Conservation (phyloP, 37 sponge, comb jelly and placozoan species). For the Tethya wilhelma region DNA sequence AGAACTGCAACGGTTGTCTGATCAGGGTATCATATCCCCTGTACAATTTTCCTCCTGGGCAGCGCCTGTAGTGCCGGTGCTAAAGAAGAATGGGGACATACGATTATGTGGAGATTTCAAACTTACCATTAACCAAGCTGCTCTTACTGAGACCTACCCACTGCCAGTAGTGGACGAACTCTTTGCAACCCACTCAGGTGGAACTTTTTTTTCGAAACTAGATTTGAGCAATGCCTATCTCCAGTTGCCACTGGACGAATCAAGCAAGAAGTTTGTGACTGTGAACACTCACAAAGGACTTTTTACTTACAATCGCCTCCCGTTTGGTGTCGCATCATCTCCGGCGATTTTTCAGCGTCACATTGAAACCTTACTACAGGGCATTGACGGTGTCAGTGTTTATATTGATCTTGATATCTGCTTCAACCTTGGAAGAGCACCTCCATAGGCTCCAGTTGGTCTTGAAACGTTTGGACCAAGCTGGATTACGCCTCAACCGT, state of each 20-base stretch:
- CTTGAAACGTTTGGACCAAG: not conserved
- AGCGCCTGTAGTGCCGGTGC: slow-evolving; percentile 60
- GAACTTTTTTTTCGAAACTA: slow-evolving; percentile 47
- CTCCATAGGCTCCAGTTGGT: slow-evolving; percentile 32
- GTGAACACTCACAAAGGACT: slow-evolving; percentile 56
- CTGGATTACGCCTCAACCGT: too few relatives aligned
- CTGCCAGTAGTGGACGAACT: slow-evolving; percentile 56
- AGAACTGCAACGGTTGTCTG: not conserved
- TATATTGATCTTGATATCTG: slow-evolving; percentile 51
- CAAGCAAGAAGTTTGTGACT: slow-evolving; percentile 22
- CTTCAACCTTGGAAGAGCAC: slow-evolving; percentile 12
- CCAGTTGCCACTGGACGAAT: slow-evolving; percentile 28
- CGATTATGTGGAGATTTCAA: slow-evolving; percentile 72
- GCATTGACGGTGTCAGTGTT: slow-evolving; percentile 15
- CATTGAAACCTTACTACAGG: slow-evolving; percentile 45
- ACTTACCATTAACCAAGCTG: slow-evolving; percentile 42
- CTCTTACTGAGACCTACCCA: slow-evolving; percentile 37
- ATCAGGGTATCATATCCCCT: slow-evolving; percentile 38
- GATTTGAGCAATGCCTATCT: slow-evolving; percentile 32
- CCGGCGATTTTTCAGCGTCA: slow-evolving; percentile 45
- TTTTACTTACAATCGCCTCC: slow-evolving; percentile 47
- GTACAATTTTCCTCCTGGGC: slow-evolving; percentile 52
- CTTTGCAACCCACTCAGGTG: slow-evolving; percentile 29
- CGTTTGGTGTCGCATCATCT: slow-evolving; percentile 49
- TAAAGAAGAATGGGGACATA: slow-evolving; percentile 33